A percentile compares a stretch with the other conserved stretches of the same genome.
Evolutionary conservation across 2,113 vertebrate species (phyloP).

Genomic region (Pollimyrus isidori): DNA sequence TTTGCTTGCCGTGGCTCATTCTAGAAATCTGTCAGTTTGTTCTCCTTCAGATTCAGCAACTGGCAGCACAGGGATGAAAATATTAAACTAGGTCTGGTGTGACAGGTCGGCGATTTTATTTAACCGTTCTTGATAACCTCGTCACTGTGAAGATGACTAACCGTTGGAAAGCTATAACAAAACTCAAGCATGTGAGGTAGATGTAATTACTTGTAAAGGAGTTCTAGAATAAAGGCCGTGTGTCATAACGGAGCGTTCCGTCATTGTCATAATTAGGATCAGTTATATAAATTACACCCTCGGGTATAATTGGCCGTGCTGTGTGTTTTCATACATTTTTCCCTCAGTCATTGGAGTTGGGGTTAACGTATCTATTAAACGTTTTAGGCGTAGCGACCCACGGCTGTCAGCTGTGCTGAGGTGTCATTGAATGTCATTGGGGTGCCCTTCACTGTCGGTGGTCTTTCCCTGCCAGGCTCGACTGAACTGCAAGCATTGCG

Average conservation of each 20-base stretch:
- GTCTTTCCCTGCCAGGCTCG: constrained; percentile 67
- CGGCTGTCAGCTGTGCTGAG: background rate
- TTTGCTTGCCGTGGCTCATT: background rate
- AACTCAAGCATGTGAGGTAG: background rate
- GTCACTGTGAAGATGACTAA: background rate
- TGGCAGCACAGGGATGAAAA: background rate
- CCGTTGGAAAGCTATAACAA: background rate
- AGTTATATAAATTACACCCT: background rate
- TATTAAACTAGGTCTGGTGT: background rate
- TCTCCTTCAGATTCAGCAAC: background rate
- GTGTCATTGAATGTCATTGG: background rate
- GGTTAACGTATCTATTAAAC: background rate
- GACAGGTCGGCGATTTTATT: background rate
- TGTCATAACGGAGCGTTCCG: background rate
- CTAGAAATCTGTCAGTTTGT: background rate
- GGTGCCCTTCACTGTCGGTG: background rate
- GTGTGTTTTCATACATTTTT: background rate
- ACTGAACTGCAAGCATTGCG: constrained; percentile 98
- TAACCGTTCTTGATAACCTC: background rate
- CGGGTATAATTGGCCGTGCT: background rate
- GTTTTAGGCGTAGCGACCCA: background rate
- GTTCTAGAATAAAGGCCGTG: background rate
- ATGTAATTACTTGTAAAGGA: background rate
- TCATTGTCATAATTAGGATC: background rate
- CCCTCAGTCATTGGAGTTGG: background rate